phyloP scores from a whole-genome alignment of 2,113 vertebrate species.

The Cinclus mexicanus region DNA sequence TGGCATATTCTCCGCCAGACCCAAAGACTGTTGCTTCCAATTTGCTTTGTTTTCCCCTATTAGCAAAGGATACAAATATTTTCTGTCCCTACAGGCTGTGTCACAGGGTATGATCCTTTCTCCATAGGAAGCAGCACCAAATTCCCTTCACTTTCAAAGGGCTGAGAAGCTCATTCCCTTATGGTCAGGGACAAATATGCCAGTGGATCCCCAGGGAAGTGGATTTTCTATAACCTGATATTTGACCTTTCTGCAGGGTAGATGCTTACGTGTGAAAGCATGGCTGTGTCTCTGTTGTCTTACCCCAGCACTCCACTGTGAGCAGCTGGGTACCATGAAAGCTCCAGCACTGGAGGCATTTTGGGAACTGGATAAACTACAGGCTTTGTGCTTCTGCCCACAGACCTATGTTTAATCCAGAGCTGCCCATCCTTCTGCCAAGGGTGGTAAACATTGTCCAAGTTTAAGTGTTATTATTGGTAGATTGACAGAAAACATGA shows the following conservation, averaged over 20 bases:
- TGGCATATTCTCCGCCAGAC: not conserved
- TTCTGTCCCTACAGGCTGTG: not conserved
- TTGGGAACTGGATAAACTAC: not conserved
- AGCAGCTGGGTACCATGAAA: not conserved
- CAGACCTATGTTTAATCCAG: not conserved
- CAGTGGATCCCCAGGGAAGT: not conserved
- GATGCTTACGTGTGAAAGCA: not conserved
- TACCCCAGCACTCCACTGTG: not conserved
- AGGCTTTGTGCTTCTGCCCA: not conserved
- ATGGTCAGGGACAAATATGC: not conserved
- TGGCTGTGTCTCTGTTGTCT: not conserved
- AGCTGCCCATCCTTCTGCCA: not conserved
- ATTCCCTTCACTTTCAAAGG: not conserved
- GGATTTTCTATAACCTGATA: not conserved
- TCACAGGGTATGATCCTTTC: not conserved
- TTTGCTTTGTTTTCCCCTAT: not conserved
- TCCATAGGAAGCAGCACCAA: not conserved
- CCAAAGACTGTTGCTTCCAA: not conserved
- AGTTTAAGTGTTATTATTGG: not conserved
- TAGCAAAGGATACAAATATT: slow-evolving; percentile 2
- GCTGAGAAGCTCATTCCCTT: not conserved
- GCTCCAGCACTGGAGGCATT: not conserved
- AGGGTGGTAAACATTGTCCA: not conserved
- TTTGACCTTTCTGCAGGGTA: not conserved
- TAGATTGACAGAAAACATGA: not conserved